A percentile compares a stretch with the other conserved stretches of the same genome.
These are phyloP conservation scores for Neodontobutis hainanensis DNA, from an alignment of 2,113 vertebrate genomes.

Conservation along the genomic window DNA sequence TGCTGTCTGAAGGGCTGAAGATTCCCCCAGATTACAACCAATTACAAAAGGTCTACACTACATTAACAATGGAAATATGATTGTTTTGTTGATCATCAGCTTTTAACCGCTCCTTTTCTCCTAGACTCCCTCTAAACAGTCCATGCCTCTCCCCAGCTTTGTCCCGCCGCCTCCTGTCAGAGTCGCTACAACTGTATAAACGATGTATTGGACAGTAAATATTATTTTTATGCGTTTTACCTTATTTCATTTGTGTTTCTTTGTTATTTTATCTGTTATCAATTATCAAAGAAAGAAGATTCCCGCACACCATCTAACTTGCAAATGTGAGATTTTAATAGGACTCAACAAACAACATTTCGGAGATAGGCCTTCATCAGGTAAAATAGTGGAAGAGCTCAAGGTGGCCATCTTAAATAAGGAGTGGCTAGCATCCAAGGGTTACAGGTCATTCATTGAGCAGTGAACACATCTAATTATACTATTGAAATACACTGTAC, in stretches of 20 bases:
- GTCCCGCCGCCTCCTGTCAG: conserved; percentile 61
- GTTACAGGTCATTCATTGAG: too few relatives aligned
- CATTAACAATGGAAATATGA: background rate
- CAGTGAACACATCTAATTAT: too few relatives aligned
- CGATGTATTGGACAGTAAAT: background rate
- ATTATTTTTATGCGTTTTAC: conserved; percentile 8
- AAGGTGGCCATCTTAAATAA: too few relatives aligned
- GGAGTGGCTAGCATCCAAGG: too few relatives aligned
- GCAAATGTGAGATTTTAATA: too few relatives aligned
- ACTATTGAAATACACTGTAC: too few relatives aligned
- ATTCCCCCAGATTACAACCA: conserved; percentile 63
- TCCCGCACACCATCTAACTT: too few relatives aligned
- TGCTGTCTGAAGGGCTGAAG: conserved; percentile 47
- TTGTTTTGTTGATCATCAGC: background rate
- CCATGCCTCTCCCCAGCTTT: conserved; percentile 52
- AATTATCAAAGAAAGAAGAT: background rate
- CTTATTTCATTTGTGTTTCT: conserved; percentile 9
- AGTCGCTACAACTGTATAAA: conserved; percentile 76
- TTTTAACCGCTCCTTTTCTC: conserved; percentile 17
- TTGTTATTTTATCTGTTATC: background rate
- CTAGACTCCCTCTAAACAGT: conserved; percentile 57
- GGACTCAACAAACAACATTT: too few relatives aligned
- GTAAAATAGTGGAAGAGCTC: too few relatives aligned
- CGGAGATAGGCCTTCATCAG: too few relatives aligned
- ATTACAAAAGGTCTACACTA: conserved; percentile 39